Base-by-base conservation (phyloP, 2,113 vertebrate genomes). In the Parotia lawesii region DNA sequence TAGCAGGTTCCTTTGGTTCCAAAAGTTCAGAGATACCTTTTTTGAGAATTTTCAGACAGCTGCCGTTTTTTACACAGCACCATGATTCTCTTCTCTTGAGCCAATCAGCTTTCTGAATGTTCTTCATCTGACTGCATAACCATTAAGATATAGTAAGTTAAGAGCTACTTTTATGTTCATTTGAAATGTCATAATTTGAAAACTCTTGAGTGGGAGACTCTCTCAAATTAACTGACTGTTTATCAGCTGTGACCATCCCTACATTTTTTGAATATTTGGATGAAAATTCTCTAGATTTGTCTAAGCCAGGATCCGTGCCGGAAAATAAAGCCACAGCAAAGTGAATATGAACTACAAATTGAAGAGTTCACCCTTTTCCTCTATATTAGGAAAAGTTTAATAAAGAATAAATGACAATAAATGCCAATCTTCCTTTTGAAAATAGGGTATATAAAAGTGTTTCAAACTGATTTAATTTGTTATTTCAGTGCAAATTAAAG, bases 131-230 rank as follows among this genome's bases (percentile, higher is more conserved):
- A 64, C 23, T 58, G 22, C 7, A 56, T 35, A 54, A 60, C 1
- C 5, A 4, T 48, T 60, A 60, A 76, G 15, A 50, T 28, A 15
- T 42, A 37, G 23, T 20, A 80, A 83, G 8, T 56, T 22, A 76
- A 51, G 2, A 67, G 4, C 4, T 80, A 50, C 3, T 27, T 84
- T 71, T 73, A 28, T 38, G 13, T 38, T 44, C 0, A n/a, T 73
- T 76, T 87, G 23, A 76, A 80, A 73, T 44, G 6, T 27, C 29
- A 20, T 42, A 6, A 56, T 50, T 72, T 64, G 69, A 89, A 9
- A 72, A 6, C 25, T 58, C 5, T 10, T 54, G 9, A 71, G 19
- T 1, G 0, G 7, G 24, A 42, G 2, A 19, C 11, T 13, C 8
- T 73, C 12, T 85, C 5, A 54, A 71, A 62, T 45, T 58, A 65